A percentile compares a stretch with the other conserved stretches of the same genome.
Conservation (phyloP, 1,140 invertebrate species). For the Melanaphis sacchari region DNA sequence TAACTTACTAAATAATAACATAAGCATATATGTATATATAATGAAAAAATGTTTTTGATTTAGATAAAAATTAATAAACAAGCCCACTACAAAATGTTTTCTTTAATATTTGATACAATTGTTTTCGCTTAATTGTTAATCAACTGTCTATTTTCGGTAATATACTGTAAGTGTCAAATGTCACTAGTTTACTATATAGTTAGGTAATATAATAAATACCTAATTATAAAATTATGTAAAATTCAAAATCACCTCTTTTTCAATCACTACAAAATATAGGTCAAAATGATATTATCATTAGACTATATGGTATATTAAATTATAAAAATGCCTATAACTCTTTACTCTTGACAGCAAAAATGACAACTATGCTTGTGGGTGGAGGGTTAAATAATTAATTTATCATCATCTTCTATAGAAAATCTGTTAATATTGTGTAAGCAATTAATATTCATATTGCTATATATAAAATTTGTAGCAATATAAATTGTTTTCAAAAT, state of each 20-base stretch:
- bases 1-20: too few species aligned
- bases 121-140: background rate
- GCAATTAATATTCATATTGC: background rate
- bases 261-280: background rate
- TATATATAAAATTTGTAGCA: background rate
- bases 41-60: too few species aligned
- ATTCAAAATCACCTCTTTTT: background rate
- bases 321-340: background rate
- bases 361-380: background rate
- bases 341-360: background rate
- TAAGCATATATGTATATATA: too few species aligned
- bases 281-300: too few species aligned
- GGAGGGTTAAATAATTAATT: background rate
- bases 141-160: background rate
- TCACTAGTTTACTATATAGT: background rate
- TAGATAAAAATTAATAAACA: too few species aligned
- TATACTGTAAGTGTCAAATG: background rate
- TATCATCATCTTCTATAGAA: background rate
- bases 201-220: background rate
- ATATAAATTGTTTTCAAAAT: background rate
- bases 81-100: background rate
- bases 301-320: background rate
- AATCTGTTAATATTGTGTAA: background rate
- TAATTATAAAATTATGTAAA: background rate
- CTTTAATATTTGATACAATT: background rate